A percentile compares a stretch with the other conserved stretches of the same genome.
These are phyloP conservation scores for Drosophila ironensis DNA, from an alignment of 1,140 invertebrate genomes.

Conservation along the genomic window DNA sequence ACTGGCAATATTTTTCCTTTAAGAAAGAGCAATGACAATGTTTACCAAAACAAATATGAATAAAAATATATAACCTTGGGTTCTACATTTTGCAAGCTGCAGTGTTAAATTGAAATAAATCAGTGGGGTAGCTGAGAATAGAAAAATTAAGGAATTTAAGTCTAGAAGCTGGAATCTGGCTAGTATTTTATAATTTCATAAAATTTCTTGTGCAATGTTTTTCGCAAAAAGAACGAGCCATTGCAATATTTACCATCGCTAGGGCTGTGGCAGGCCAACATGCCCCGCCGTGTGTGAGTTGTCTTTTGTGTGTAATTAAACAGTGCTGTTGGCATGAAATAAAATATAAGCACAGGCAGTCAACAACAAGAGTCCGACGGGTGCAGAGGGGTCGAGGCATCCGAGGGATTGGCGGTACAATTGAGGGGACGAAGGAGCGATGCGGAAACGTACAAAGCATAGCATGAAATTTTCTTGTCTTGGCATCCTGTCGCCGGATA, in stretches of 20 bases:
- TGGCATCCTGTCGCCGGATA: constrained; percentile 79
- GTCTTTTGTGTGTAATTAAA: constrained; percentile 79
- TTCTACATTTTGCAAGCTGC: no score
- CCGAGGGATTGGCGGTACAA: neutral
- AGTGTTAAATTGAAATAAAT: no score
- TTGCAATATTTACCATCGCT: neutral
- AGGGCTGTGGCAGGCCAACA: constrained; percentile 25
- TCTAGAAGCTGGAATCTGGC: no score
- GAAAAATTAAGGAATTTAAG: no score
- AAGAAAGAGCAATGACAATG: no score
- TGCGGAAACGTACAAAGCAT: constrained; percentile 76
- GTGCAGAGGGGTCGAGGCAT: constrained; percentile 3
- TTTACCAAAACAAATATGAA: no score
- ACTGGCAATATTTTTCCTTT: no score
- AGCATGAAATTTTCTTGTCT: constrained; percentile 79
- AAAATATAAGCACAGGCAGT: constrained; percentile 71
- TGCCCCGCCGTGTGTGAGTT: constrained; percentile 42
- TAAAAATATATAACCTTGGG: no score
- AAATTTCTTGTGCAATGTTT: no score
- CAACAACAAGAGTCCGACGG: constrained; percentile 31
- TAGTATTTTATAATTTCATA: no score
- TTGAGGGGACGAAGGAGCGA: neutral
- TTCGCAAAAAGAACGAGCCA: no score
- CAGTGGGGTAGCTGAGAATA: no score
- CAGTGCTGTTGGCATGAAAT: constrained; percentile 79